A percentile compares a stretch with the other conserved stretches of the same genome.
phyloP scores from a whole-genome alignment of 2,797 vertebrate species.

The Propithecus deckenii region DNA sequence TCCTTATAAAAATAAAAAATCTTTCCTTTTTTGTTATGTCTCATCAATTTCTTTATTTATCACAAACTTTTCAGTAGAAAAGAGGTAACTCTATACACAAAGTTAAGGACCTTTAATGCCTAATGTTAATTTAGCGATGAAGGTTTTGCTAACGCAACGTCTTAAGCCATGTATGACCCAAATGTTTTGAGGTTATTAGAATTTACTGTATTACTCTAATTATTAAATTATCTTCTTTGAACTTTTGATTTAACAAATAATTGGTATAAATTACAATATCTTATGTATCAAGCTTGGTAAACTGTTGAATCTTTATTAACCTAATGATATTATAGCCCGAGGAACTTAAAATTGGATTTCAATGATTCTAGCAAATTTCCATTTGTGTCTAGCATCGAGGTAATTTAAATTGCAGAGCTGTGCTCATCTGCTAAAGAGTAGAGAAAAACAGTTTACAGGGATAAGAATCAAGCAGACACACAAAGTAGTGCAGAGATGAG shows the following conservation, averaged over 20 bases:
- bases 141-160: background rate
- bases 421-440: background rate
- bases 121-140: background rate
- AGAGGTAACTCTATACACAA: background rate
- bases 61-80: background rate
- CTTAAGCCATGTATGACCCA: background rate
- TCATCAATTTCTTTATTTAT: background rate
- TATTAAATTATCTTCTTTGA: background rate
- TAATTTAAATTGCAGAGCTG: background rate
- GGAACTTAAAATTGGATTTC: slow-evolving; percentile 18
- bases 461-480: background rate
- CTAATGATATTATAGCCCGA: background rate
- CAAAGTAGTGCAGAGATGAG: background rate
- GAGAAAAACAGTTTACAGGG: background rate
- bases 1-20: background rate
- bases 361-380: slow-evolving; percentile 10
- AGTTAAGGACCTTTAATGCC: background rate
- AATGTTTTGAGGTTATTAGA: background rate
- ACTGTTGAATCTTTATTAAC: slow-evolving; percentile 20
- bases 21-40: background rate
- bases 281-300: background rate
- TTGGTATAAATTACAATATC: background rate
- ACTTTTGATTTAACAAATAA: background rate
- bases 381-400: background rate
- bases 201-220: background rate